Evolutionary conservation across 30 jellyfish, hydroid and myxozoan genomes (phyloP).

Genomic region (Hydractinia symbiolongicarpus): DNA sequence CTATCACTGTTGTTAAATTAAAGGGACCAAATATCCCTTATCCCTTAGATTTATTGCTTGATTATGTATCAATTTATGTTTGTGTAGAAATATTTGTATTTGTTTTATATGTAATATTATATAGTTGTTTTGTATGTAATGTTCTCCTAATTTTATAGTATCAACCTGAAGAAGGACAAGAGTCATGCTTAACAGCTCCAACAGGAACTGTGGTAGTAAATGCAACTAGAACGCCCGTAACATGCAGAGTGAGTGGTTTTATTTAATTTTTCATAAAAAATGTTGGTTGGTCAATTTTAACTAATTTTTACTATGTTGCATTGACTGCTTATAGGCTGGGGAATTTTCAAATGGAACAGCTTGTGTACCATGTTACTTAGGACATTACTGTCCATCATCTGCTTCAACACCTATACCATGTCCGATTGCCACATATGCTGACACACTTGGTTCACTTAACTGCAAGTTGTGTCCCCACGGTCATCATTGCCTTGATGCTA

Average conservation of each 20-base stretch:
- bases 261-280: neutral
- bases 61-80: too few relatives aligned
- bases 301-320: neutral
- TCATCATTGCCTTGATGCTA: slow-evolving; percentile 46
- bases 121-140: too few relatives aligned
- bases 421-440: slow-evolving; percentile 69
- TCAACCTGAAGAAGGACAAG: slow-evolving; percentile 30
- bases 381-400: slow-evolving; percentile 76
- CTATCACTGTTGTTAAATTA: neutral
- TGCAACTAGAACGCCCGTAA: neutral
- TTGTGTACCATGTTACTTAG: slow-evolving; percentile 62
- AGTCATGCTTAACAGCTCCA: slow-evolving; percentile 29
- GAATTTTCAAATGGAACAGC: slow-evolving; percentile 66
- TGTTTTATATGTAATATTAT: neutral
- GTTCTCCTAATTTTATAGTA: slow-evolving; percentile 8
- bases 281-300: neutral
- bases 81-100: neutral
- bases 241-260: slow-evolving; percentile 7
- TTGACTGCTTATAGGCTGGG: slow-evolving; percentile 50
- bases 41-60: too few relatives aligned
- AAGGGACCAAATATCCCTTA: too few relatives aligned
- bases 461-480: slow-evolving; percentile 78
- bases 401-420: slow-evolving; percentile 66
- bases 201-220: slow-evolving; percentile 9
- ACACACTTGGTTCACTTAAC: slow-evolving; percentile 45